Base-by-base conservation (phyloP, 2,888 invertebrate genomes). In the Metellina segmentata region DNA sequence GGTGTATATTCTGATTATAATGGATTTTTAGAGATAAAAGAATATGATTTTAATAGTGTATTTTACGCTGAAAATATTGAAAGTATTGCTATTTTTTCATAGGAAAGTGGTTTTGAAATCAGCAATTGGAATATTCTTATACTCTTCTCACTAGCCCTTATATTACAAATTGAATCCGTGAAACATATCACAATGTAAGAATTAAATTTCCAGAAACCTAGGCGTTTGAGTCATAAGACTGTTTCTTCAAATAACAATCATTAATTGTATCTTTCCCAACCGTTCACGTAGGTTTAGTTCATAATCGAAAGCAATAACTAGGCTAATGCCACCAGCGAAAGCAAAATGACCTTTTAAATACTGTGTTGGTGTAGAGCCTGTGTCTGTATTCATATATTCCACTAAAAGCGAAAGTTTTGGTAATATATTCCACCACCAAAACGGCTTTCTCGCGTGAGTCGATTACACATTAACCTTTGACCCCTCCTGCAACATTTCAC, bases 391-490 rank as follows among this genome's bases (percentile, higher is more conserved):
- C 83, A 83, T 61, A 61, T 85, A 53, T 83, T 72, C 71, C 71
- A 20, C 9, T 34, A 75, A 85, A 85, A 85, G 74, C 52, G 53
- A 85, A 74, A 85, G 72, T 75, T n/a, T n/a, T 19, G 85, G 75
- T 85, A 85, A 85, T 85, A 53, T 53, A 85, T 85, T 85, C 85
- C 53, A 16, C 61, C 61, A 9, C 53, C 74, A 75, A 74, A 74
- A 85, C 53, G 20, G 85, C 74, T 75, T 74, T n/a, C 48, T 85
- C 75, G 85, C 85, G 61, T 75, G 75, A 53, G 61, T 8, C 53
- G 85, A 53, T 79, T 86, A 77, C 61, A 19, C 85, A 77, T 86
- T 86, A 72, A 89, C 89, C 89, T 77, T 71, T 89, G 82, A 83
- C 82, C 74, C 83, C 16, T 0, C 52, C 34, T 20, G 52, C 51